A percentile compares a stretch with the other conserved stretches of the same genome.
These are phyloP conservation scores for Drosophila meridionalis DNA, from an alignment of 2,888 invertebrate species.

Conservation along the genomic window DNA sequence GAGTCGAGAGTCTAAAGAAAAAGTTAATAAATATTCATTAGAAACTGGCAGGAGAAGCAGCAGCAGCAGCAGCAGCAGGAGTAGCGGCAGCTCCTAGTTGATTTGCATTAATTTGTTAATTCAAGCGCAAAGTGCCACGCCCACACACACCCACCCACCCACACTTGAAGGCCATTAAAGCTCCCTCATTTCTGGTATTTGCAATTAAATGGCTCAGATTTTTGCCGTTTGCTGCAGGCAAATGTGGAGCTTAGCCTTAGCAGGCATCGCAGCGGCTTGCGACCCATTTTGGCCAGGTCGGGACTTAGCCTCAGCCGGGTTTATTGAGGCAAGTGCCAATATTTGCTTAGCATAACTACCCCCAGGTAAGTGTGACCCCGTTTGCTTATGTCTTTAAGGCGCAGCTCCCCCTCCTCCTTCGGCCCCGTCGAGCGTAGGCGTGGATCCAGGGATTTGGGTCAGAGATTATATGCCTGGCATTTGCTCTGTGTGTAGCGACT, in stretches of 20 bases:
- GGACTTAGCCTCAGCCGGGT: slow-evolving; percentile 56
- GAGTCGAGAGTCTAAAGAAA: slow-evolving; percentile 16
- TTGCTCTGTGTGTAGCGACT: slow-evolving; percentile 37
- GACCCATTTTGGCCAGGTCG: slow-evolving; percentile 61
- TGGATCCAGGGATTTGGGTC: slow-evolving; percentile 64
- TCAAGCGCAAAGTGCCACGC: slow-evolving; percentile 73
- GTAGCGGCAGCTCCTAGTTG: not conserved
- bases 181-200: slow-evolving; percentile 11
- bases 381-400: slow-evolving; percentile 75
- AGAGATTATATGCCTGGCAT: slow-evolving; percentile 66
- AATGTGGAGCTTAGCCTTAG: slow-evolving; percentile 51
- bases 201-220: slow-evolving; percentile 55
- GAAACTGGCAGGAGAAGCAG: slow-evolving; percentile 27
- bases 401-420: too few relatives aligned
- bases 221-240: slow-evolving; percentile 41
- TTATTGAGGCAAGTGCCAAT: slow-evolving; percentile 80
- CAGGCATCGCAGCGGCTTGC: slow-evolving; percentile 26
- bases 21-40: slow-evolving; percentile 77
- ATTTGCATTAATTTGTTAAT: slow-evolving; percentile 82
- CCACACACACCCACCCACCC: slow-evolving; percentile 13
- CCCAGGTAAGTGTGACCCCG: slow-evolving; percentile 65
- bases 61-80: not conserved
- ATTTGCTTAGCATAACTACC: slow-evolving; percentile 55
- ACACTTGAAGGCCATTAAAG: slow-evolving; percentile 71
- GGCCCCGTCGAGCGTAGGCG: not conserved